phyloP scores from a whole-genome alignment of 2,797 vertebrate genomes.

The Karalla daura region DNA sequence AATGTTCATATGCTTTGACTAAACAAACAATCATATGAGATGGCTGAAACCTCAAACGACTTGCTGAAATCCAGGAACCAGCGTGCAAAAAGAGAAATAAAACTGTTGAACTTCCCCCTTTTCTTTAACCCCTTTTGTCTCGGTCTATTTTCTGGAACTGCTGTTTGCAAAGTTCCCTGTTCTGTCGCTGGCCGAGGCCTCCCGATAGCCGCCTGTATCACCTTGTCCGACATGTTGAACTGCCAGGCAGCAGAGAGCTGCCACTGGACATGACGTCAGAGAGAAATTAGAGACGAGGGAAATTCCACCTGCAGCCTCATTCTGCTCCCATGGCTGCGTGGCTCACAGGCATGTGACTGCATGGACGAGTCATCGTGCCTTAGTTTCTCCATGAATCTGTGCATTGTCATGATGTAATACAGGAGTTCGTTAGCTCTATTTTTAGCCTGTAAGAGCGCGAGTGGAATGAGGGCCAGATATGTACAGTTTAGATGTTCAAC shows the following conservation, averaged over 20 bases:
- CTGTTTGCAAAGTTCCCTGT: slow-evolving; percentile 65
- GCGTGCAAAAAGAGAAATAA: slow-evolving; percentile 74
- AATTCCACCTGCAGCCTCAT: slow-evolving; percentile 81
- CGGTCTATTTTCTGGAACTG: slow-evolving; percentile 62
- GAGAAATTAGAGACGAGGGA: slow-evolving; percentile 74
- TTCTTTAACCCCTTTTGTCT: background rate
- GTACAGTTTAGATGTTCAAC: too few species aligned
- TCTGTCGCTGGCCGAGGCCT: slow-evolving; percentile 27
- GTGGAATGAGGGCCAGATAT: slow-evolving; percentile 5
- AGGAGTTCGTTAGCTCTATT: slow-evolving; percentile 40
- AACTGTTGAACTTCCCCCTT: slow-evolving; percentile 74
- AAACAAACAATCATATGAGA: slow-evolving; percentile 59
- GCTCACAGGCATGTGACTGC: slow-evolving; percentile 71
- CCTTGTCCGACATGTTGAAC: slow-evolving; percentile 64
- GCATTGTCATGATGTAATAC: slow-evolving; percentile 53
- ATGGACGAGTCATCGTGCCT: slow-evolving; percentile 37
- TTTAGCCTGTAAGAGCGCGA: slow-evolving; percentile 54
- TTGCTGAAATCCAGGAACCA: slow-evolving; percentile 63
- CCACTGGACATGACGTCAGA: slow-evolving; percentile 68
- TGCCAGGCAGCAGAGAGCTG: slow-evolving; percentile 32
- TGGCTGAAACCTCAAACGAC: slow-evolving; percentile 61
- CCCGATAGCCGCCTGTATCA: slow-evolving; percentile 72
- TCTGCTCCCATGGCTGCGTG: slow-evolving; percentile 44
- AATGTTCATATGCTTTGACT: slow-evolving; percentile 76
- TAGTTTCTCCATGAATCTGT: slow-evolving; percentile 41